Percentiles rank a stretch among this genome's conserved stretches.
These are phyloP conservation scores for Tachycineta bicolor DNA, from an alignment of 2,113 vertebrate genomes.

Conservation along the genomic window DNA sequence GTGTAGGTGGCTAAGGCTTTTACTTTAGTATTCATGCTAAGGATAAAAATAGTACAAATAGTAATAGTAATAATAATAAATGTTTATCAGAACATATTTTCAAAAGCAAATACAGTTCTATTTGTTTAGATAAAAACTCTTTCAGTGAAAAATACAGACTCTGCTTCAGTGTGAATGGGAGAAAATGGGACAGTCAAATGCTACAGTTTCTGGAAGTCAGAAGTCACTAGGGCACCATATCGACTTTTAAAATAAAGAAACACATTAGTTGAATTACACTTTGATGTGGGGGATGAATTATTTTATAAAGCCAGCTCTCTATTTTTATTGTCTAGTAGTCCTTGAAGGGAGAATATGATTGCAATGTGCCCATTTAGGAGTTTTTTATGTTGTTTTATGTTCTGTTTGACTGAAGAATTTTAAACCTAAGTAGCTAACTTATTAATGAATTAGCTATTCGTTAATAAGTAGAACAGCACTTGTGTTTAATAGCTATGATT, in stretches of 20 bases:
- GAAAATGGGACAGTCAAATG: neutral
- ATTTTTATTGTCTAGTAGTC: neutral
- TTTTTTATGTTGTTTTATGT: neutral
- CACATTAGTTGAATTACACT: neutral
- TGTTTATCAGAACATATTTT: neutral
- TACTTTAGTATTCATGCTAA: neutral
- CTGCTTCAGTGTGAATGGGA: rapidly evolving
- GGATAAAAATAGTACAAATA: neutral
- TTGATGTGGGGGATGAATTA: neutral
- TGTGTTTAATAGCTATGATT: neutral
- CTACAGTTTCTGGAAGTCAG: neutral
- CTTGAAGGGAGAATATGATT: neutral
- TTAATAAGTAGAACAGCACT: neutral
- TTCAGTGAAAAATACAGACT: neutral
- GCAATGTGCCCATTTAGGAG: neutral
- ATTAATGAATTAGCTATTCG: neutral
- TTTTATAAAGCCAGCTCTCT: neutral
- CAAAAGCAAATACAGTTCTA: neutral
- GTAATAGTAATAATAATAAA: neutral
- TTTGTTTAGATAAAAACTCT: neutral
- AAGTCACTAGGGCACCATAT: neutral
- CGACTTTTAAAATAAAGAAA: neutral
- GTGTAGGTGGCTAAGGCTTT: neutral
- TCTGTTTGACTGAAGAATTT: neutral
- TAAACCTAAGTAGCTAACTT: neutral